These are phyloP conservation scores for Rana temporaria DNA, from an alignment of 2,113 vertebrate genomes.

Conservation along the genomic window DNA sequence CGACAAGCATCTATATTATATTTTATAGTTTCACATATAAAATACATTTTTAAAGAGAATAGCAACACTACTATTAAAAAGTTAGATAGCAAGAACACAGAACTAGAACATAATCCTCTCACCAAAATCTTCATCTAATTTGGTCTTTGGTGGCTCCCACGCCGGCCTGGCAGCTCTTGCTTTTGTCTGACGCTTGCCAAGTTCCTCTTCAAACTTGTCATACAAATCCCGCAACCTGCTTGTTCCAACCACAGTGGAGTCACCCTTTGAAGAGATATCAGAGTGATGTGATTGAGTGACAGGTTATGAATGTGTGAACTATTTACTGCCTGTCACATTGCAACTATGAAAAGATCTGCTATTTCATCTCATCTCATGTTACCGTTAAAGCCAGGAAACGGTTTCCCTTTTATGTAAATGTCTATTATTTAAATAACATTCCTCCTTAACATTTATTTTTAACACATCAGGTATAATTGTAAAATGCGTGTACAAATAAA, in stretches of 20 bases:
- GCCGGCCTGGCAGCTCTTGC: constrained; percentile 87
- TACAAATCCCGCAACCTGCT: constrained; percentile 90
- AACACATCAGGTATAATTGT: too few relatives aligned
- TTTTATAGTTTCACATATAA: not conserved
- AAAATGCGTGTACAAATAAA: too few relatives aligned
- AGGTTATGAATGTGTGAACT: too few relatives aligned
- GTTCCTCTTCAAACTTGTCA: constrained; percentile 91
- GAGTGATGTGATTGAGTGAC: not conserved
- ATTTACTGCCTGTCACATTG: too few relatives aligned
- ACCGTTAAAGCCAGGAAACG: too few relatives aligned
- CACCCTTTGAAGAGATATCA: constrained; percentile 76
- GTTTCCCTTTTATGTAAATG: too few relatives aligned
- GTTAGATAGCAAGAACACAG: not conserved
- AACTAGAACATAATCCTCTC: constrained; percentile 46
- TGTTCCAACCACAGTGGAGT: constrained; percentile 96
- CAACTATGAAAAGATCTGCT: too few relatives aligned
- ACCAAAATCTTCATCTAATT: constrained; percentile 93
- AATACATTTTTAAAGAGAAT: constrained; percentile 1
- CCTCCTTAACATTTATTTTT: too few relatives aligned
- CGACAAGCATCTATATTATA: too few relatives aligned
- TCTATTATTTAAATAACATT: too few relatives aligned
- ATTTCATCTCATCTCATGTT: too few relatives aligned
- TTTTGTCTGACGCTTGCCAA: constrained; percentile 85
- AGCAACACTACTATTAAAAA: not conserved
- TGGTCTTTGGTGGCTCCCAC: constrained; percentile 95